Base-by-base conservation (phyloP, 2,888 invertebrate genomes). In the Coleophora flavipennella region DNA sequence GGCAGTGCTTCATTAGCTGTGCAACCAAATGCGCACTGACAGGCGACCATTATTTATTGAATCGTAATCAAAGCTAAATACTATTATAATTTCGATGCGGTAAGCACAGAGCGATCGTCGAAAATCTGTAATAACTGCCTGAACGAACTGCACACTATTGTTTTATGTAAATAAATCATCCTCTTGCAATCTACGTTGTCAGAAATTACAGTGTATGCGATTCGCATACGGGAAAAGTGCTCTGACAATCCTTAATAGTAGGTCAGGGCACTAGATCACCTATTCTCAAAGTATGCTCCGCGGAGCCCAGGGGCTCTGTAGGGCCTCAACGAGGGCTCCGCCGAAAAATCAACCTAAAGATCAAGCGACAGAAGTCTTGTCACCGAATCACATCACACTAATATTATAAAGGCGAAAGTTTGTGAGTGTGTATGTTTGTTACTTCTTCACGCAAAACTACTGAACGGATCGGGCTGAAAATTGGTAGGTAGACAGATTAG, bases 161-260 rank as follows among this genome's bases (percentile, higher is more conserved):
- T 77, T 71, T 71, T 61, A 69, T 61, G 73, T 72, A 74, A 76
- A 83, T 83, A 83, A 77, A 83, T 79, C 77, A 73, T 55, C 59
- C 50, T 53, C 44, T 55, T 51, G 60, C 62, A 63, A 68, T 63
- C 59, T 55, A 62, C 60, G 54, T 60, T 69, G 70, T 74, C 70
- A 62, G 67, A 79, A 77, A 81, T 81, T 80, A 77, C 63, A 74
- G 71, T 59, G 63, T 65, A 49, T 57, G 53, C 54, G 57, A 59
- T 61, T 66, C 59, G 72, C 65, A 67, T 69, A 66, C 67, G 62
- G 62, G 67, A 64, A 57, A 69, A 71, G 63, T 65, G 65, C 56
- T 64, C 59, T 59, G 67, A 73, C 74, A 74, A 59, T 64, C 67
- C 66, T 70, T 81, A 78, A 78, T 79, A 75, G 72, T 69, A 66